Percentiles rank a stretch among this genome's conserved stretches.
Evolutionary conservation across 2,797 vertebrate species (phyloP).

Genomic region (Cephalopachus bancanus): DNA sequence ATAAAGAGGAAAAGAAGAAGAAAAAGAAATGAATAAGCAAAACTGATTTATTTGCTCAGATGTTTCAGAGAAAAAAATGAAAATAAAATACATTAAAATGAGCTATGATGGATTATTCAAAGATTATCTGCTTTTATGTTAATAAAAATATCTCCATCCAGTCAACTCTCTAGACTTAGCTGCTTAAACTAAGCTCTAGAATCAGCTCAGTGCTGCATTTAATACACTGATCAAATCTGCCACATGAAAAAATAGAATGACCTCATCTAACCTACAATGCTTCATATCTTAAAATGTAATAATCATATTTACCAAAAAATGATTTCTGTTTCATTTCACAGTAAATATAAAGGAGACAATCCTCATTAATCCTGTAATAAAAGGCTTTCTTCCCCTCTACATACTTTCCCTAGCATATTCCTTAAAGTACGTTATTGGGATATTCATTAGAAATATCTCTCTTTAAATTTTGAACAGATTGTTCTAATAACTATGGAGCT

Average conservation of each 20-base stretch:
- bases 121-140: slow-evolving; percentile 4
- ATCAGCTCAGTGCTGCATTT: background rate
- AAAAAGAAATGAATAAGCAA: background rate
- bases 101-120: slow-evolving; percentile 22
- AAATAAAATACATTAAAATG: background rate
- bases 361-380: background rate
- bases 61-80: background rate
- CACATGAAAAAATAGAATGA: background rate
- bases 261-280: background rate
- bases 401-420: too few relatives aligned
- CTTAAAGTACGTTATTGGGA: background rate
- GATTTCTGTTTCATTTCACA: background rate
- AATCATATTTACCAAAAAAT: background rate
- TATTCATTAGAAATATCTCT: background rate
- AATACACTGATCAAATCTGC: background rate
- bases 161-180: background rate
- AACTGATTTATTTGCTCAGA: background rate
- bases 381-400: background rate
- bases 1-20: background rate
- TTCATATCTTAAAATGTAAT: background rate
- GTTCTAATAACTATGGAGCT: background rate
- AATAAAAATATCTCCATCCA: background rate
- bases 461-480: background rate
- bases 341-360: background rate
- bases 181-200: background rate